Base-by-base conservation (phyloP, 2,797 vertebrate genomes). In the Novumbra hubbsi region DNA sequence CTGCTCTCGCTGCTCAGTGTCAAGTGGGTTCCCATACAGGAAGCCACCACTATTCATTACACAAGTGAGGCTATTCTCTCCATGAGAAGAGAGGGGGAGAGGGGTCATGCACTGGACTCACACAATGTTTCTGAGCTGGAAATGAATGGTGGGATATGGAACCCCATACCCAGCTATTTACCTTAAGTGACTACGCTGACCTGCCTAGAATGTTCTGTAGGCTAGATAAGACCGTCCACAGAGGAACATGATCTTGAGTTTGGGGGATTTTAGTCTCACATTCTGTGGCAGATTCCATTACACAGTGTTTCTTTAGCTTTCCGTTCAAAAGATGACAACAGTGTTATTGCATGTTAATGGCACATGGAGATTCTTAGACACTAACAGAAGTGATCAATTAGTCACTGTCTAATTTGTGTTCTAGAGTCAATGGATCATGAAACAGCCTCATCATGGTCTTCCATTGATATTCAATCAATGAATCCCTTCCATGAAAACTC, bases 381-480 rank as follows among this genome's bases (percentile, higher is more conserved):
- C 85, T 88, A 89, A 89, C 81, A 84, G 86, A 72, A 67, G 7
- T 77, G 75, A 91, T 92, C 83, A 89, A 91, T 90, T 90, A 92
- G 92, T 91, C 86, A 90, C 79, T 68, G 81, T 85, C 82, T 88
- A 85, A 88, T 91, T 86, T 90, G 84, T 70, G 82, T 84, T 80
- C 85, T 82, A 80, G 78, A 84, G 65, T 79, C 79, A 79, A 45
- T 76, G 73, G 72, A 28, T 70, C 76, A 73, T 83, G 24, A 6
- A 76, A 66, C 72, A 75, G 73, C 76, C 78, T 71, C 70, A 24
- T 80, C 77, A 48, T 77, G 38, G 52, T 17, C 74, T 79, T 72
- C 75, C 76, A 63, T 64, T 17, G 49, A 15, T n/a, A 28, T n/a
- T 30, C 32, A 41, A 12, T 19, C 34, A 30, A 21, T 27, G 19